Evolutionary conservation across 2,888 invertebrate genomes (phyloP), one percentile per base, ranked within the genome.

Genomic region (Philopedon plagiatum): DNA sequence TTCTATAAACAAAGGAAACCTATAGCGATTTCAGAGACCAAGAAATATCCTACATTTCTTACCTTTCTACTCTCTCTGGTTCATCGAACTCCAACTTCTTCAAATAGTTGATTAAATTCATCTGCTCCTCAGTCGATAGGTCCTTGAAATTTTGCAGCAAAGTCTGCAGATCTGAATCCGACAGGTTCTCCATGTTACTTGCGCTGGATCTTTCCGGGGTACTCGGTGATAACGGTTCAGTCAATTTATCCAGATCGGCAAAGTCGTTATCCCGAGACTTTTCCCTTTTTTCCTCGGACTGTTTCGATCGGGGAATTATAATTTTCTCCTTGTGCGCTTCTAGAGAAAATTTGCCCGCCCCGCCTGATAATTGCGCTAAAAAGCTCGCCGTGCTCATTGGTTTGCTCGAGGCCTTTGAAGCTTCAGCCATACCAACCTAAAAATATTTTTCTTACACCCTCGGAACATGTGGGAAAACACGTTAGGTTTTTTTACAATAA

Each of bases 121-220:
- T 93, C 80, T 95, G 95, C 82, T 95, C 95, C 75, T 94, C 93
- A 0, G 91, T 90, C 0, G 92, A 92, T 11, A 95, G 84, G 79
- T 94, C 93, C 82, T 93, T 94, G 78, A 93, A 93, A 81, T 94
- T 95, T 82, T 94, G 93, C 66, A 95, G 83, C 0, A 95, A 85
- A 0, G 93, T 92, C 81, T 94, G 93, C 54, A 95, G 83, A 80
- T 95, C 95, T 0, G 92, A 90, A 82, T 95, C 94, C 0, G 94
- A 93, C 7, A 95, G 86, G 9, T 91, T 91, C 77, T 94, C 94
- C 90, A 94, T 91, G 18, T 64, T 77, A 78, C 78, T 76, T 7
- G 58, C 77, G 58, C 60, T 71, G 2, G 71, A 61, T 9, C 68
- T 72, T 73, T 75, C 70, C 1, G 77, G 76, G 19, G 75, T 78